Conservation (phyloP, 2,888 invertebrate genomes). For the Ormia ochracea region DNA sequence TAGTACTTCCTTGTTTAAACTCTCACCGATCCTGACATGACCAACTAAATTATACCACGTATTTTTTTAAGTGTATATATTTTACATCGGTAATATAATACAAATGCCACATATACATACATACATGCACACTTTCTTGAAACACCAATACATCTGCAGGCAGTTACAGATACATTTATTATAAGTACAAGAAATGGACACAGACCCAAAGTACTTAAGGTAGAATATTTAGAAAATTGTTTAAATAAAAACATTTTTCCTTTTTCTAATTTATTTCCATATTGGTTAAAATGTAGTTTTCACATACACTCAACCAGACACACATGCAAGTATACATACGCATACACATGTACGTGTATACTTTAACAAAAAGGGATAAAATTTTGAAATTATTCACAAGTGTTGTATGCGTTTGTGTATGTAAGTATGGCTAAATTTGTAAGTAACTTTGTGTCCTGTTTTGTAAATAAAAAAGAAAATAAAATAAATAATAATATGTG, state of each 20-base stretch:
- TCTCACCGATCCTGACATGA: too few relatives aligned
- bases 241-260: slow-evolving; percentile 21
- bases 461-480: too few relatives aligned
- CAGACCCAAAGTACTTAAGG: slow-evolving; percentile 60
- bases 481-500: too few relatives aligned
- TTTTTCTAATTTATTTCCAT: slow-evolving; percentile 28
- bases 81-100: too few relatives aligned
- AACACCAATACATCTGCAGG: not conserved
- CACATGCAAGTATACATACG: slow-evolving; percentile 25
- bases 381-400: slow-evolving; percentile 73
- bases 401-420: slow-evolving; percentile 67
- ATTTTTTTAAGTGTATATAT: too few relatives aligned
- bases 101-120: slow-evolving; percentile 3
- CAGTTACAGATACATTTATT: not conserved
- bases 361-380: slow-evolving; percentile 51
- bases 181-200: slow-evolving; percentile 33
- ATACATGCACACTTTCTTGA: not conserved
- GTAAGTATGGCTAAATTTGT: slow-evolving; percentile 21
- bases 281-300: slow-evolving; percentile 43
- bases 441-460: slow-evolving; percentile 7
- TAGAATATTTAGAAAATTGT: slow-evolving; percentile 54
- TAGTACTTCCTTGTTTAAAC: too few relatives aligned
- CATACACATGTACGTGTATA: slow-evolving; percentile 24
- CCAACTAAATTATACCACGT: too few relatives aligned
- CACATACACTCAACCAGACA: too few relatives aligned